Conservation (phyloP, 2,888 invertebrate genomes). For the Autographa gamma region DNA sequence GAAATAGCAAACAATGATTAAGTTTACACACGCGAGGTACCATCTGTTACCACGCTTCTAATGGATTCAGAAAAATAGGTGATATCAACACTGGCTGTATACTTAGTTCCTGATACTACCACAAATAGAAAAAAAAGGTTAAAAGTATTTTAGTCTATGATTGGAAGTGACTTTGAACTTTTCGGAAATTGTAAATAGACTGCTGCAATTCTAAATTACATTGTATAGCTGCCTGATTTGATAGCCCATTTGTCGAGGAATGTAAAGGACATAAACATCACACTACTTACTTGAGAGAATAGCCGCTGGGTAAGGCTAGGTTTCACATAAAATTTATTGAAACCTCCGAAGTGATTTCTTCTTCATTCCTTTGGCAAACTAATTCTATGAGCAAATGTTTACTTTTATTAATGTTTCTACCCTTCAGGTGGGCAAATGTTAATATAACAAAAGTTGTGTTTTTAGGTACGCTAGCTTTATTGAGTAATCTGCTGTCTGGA, state of each 20-base stretch:
- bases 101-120: no score
- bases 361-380: constrained; percentile 27
- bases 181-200: no score
- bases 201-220: not conserved
- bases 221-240: not conserved
- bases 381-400: constrained; percentile 21
- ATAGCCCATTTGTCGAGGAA: no score
- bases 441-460: constrained; percentile 34
- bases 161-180: no score
- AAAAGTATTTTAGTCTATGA: no score
- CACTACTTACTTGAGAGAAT: no score
- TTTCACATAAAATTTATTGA: not conserved
- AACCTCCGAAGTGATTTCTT: not conserved
- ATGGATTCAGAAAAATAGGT: constrained; percentile 3
- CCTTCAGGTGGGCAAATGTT: constrained; percentile 8
- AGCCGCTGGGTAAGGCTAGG: no score
- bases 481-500: constrained; percentile 40
- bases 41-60: constrained; percentile 45
- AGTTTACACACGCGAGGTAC: constrained; percentile 58
- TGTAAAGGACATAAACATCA: no score
- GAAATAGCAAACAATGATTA: constrained; percentile 55
- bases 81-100: no score
- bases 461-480: constrained; percentile 27
- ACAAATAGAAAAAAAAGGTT: no score
- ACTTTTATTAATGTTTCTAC: constrained; percentile 15